Base-by-base conservation (phyloP, 2,888 invertebrate species). In the Tanaodytes sp. region DNA sequence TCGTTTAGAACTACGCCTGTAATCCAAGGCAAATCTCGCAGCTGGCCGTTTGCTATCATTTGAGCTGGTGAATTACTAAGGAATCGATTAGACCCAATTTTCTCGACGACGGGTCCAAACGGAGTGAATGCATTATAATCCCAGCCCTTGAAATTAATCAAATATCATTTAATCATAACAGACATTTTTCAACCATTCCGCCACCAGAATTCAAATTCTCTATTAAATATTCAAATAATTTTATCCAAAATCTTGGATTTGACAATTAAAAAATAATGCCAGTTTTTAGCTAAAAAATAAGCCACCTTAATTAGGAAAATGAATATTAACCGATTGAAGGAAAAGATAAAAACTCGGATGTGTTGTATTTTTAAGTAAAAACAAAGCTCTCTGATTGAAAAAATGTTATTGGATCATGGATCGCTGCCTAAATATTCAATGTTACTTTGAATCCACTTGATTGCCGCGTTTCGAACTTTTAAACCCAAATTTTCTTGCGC, bases 401-500 rank as follows among this genome's bases (percentile, higher is more conserved):
- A n/a, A n/a, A n/a, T n/a, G n/a, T n/a, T n/a, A n/a, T n/a, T n/a
- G n/a, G n/a, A n/a, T n/a, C n/a, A n/a, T 31, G 91, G 89, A 85
- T 93, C 89, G 0, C 93, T 93, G 1, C 91, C 91, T 75, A 93
- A 93, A 79, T 86, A 86, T 72, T 87, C 83, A 61, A 93, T 91
- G 80, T 93, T 91, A 37, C 88, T 83, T 66, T 89, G 88, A 0
- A 92, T 84, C 92, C 92, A 93, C 73, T 88, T 87, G 37, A 93
- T 81, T 0, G 92, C 92, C 72, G 90, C 85, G 19, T 87, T 86
- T 85, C 93, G 93, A 86, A 93, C 93, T 78, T 91, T 92, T 18
- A 93, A 79, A 0, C 93, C 93, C 76, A 88, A 89, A 82, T 93
- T 93, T 2, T 91, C 91, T 0, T 93, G 90, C 0, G 91, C 86